Conservation (phyloP, 2,113 vertebrate species). For the Dipodomys stephensi region DNA sequence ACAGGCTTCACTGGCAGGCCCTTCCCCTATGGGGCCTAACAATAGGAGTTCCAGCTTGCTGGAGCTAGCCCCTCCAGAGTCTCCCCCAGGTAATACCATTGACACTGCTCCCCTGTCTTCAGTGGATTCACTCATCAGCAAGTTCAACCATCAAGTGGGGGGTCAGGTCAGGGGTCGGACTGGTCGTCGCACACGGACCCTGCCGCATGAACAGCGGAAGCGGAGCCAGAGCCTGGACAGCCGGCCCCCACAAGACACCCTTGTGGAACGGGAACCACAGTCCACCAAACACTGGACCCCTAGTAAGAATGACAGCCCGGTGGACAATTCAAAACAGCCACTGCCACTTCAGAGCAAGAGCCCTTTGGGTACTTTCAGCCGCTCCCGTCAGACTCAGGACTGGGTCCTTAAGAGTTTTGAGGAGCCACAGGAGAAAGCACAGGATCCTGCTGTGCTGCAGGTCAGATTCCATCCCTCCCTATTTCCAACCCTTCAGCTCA, state of each 20-base stretch:
- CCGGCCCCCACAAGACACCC: background rate
- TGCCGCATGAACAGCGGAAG: slow-evolving; percentile 86
- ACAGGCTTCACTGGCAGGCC: slow-evolving; percentile 90
- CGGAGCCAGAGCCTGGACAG: slow-evolving; percentile 87
- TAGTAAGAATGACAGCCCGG: background rate
- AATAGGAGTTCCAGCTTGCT: slow-evolving; percentile 72
- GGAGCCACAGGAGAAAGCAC: slow-evolving; percentile 57
- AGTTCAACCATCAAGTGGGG: slow-evolving; percentile 84
- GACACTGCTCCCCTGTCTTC: slow-evolving; percentile 91
- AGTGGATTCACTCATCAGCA: slow-evolving; percentile 88
- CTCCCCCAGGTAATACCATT: slow-evolving; percentile 70
- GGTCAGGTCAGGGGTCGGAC: slow-evolving; percentile 75
- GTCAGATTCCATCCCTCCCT: slow-evolving; percentile 80
- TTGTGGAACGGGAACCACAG: background rate
- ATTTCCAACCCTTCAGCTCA: background rate
- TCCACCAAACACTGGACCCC: slow-evolving; percentile 33
- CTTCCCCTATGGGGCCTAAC: slow-evolving; percentile 66
- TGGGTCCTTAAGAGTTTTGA: slow-evolving; percentile 72
- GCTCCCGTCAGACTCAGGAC: slow-evolving; percentile 76
- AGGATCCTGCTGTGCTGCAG: slow-evolving; percentile 80
- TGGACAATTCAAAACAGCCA: background rate
- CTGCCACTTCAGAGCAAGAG: background rate
- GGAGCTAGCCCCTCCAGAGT: slow-evolving; percentile 52
- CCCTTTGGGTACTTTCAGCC: background rate
- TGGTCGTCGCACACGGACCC: slow-evolving; percentile 75